These are phyloP conservation scores for Rhea americana DNA, from an alignment of 2,113 vertebrate genomes.

Conservation along the genomic window DNA sequence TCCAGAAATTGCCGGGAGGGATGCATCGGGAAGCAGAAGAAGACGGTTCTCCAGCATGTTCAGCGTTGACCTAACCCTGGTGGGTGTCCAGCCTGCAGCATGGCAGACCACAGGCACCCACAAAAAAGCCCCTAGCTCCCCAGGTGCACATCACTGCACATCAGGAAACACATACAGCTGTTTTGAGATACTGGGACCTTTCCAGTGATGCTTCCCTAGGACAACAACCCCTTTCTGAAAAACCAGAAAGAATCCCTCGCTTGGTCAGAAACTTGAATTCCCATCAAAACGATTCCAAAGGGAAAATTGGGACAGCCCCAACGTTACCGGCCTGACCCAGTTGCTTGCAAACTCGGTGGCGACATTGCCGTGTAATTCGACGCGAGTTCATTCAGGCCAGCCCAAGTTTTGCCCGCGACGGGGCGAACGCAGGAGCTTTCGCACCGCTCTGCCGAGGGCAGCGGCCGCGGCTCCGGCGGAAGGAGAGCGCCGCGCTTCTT, in stretches of 20 bases:
- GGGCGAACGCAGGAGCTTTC: neutral
- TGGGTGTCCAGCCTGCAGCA: rapidly evolving
- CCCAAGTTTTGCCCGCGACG: neutral
- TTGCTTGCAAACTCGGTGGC: neutral
- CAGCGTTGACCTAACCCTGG: neutral
- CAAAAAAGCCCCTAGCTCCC: neutral
- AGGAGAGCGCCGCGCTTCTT: neutral
- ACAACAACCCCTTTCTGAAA: neutral
- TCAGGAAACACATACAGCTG: neutral
- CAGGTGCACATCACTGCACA: neutral
- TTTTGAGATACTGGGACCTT: rapidly evolving
- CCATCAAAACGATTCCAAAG: neutral
- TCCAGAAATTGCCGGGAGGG: neutral
- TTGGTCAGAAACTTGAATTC: neutral
- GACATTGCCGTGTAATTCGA: neutral
- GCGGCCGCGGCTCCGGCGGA: neutral
- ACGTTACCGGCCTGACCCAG: neutral
- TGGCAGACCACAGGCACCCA: neutral
- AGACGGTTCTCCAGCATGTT: neutral
- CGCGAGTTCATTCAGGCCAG: rapidly evolving
- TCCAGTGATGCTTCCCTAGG: neutral
- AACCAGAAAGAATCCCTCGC: neutral
- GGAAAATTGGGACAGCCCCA: neutral
- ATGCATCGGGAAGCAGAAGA: neutral
- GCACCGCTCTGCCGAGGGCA: neutral